Evolutionary conservation across 2,113 vertebrate genomes (phyloP).

Genomic region (Ctenomys sociabilis): DNA sequence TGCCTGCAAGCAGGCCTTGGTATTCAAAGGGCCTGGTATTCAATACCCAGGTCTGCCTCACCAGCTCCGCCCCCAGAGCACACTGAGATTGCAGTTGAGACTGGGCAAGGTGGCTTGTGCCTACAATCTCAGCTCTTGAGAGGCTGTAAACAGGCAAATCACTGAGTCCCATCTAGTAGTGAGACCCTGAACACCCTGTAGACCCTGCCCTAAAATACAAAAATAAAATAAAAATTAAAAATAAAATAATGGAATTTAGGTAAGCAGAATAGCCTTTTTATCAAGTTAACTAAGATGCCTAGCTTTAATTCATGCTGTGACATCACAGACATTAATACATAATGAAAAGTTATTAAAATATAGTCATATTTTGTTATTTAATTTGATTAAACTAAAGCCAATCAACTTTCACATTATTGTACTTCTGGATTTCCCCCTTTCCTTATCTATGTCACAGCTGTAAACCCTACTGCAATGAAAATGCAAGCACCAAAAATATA

Average conservation of each 20-base stretch:
- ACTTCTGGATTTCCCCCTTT: slow-evolving; percentile 44
- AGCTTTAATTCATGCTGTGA: neutral
- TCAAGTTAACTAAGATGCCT: neutral
- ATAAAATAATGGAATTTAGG: neutral
- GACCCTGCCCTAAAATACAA: too few species aligned
- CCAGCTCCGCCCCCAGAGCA: too few species aligned
- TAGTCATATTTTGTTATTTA: slow-evolving; percentile 38
- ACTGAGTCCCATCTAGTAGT: too few species aligned
- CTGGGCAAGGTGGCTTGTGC: too few species aligned
- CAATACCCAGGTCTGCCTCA: too few species aligned
- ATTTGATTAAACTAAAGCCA: slow-evolving; percentile 48
- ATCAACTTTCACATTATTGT: neutral
- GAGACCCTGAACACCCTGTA: too few species aligned
- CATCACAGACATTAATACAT: neutral
- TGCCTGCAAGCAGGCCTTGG: too few species aligned
- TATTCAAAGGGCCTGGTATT: too few species aligned
- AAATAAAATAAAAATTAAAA: too few species aligned
- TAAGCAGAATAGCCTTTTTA: neutral
- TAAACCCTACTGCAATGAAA: slow-evolving; percentile 3
- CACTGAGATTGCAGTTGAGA: too few species aligned
- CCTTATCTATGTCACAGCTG: neutral
- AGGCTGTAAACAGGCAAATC: too few species aligned
- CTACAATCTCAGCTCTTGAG: too few species aligned
- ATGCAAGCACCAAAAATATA: slow-evolving; percentile 47
- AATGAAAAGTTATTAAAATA: slow-evolving; percentile 34